These are phyloP conservation scores for Luffia ferchaultella DNA, from an alignment of 2,888 invertebrate genomes.

Conservation along the genomic window DNA sequence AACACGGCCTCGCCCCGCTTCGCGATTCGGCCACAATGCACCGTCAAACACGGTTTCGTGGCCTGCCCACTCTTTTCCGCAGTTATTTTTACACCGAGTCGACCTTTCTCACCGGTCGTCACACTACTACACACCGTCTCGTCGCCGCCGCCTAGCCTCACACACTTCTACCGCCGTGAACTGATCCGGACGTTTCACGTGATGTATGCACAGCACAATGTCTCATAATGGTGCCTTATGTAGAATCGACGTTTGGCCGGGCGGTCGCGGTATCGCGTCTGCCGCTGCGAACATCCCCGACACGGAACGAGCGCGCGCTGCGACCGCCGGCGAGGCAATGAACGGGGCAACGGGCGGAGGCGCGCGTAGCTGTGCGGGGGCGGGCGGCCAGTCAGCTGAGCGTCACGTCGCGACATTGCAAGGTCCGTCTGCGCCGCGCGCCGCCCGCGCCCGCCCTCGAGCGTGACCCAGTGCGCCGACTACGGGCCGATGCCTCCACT, in stretches of 20 bases:
- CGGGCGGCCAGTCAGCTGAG: slow-evolving; percentile 60
- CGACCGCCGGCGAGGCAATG: slow-evolving; percentile 73
- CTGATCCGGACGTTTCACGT: not conserved
- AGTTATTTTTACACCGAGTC: slow-evolving; percentile 66
- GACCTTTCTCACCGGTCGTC: slow-evolving; percentile 65
- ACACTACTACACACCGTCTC: too few relatives aligned
- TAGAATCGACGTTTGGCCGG: slow-evolving; percentile 3
- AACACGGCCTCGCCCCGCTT: slow-evolving; percentile 62
- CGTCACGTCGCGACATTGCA: slow-evolving; percentile 69
- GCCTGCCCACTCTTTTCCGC: slow-evolving; percentile 63
- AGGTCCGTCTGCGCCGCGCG: slow-evolving; percentile 51
- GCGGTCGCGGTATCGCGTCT: slow-evolving; percentile 12
- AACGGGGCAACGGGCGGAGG: slow-evolving; percentile 68
- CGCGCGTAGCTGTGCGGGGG: slow-evolving; percentile 33
- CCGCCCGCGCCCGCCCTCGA: slow-evolving; percentile 28
- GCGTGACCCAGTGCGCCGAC: slow-evolving; percentile 55
- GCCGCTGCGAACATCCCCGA: too few relatives aligned
- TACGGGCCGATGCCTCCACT: slow-evolving; percentile 14
- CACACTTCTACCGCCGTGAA: slow-evolving; percentile 32
- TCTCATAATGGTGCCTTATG: not conserved
- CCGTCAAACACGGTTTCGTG: slow-evolving; percentile 65
- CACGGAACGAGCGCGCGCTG: slow-evolving; percentile 42
- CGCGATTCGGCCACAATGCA: slow-evolving; percentile 63
- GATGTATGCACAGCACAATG: not conserved
- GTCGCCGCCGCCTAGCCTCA: slow-evolving; percentile 36